phyloP scores from a whole-genome alignment of 2,888 invertebrate species.

The Polyommatus iphigenia region DNA sequence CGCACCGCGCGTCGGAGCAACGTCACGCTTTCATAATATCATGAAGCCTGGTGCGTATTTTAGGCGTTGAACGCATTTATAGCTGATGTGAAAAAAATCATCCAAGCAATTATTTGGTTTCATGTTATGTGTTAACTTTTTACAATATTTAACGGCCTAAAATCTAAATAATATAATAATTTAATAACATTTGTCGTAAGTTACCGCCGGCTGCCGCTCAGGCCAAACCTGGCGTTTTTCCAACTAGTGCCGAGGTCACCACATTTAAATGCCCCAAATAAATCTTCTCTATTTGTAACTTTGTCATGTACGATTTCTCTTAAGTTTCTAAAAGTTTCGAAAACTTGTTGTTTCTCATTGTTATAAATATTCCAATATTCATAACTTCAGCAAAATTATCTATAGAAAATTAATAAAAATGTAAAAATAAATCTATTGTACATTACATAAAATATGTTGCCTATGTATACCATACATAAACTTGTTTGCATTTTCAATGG shows the following conservation, averaged over 20 bases:
- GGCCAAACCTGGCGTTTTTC: slow-evolving; percentile 16
- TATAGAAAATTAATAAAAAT: neutral
- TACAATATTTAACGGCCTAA: neutral
- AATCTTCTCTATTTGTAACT: slow-evolving; percentile 4
- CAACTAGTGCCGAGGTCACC: slow-evolving; percentile 27
- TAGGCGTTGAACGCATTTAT: neutral
- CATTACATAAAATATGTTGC: no score
- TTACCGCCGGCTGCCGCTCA: neutral
- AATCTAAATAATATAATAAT: neutral
- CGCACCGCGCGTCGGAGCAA: neutral
- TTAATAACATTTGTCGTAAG: neutral
- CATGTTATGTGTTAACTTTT: neutral
- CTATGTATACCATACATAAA: no score
- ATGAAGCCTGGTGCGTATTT: neutral
- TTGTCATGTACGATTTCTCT: neutral
- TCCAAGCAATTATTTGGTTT: neutral
- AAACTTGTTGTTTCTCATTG: neutral
- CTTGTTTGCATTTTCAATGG: neutral
- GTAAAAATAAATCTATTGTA: no score
- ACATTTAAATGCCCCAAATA: slow-evolving; percentile 14
- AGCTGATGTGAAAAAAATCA: neutral
- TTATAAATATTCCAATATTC: neutral
- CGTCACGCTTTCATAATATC: neutral
- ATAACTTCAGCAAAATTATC: neutral
- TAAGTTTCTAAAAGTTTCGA: neutral